Evolutionary conservation across 2,113 vertebrate genomes (phyloP).

Genomic region (sheep (Ovis aries)): ARS-UI_Ramb_v3.0 NC_056068.1:21989001-21989500

Average conservation of each 20-base stretch:
- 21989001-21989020: background rate
- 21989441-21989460: background rate
- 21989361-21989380: background rate
- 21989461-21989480: constrained; percentile 41
- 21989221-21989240: background rate
- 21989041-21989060: background rate
- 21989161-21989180: background rate
- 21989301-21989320: background rate
- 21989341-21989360: background rate
- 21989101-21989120: background rate
- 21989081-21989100: constrained; percentile 9
- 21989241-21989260: constrained; percentile 1
- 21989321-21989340: background rate
- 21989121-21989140: background rate
- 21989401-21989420: background rate
- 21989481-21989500: constrained; percentile 62
- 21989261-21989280: background rate
- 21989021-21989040: background rate
- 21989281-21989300: constrained; percentile 31
- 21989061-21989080: background rate
- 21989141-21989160: background rate
- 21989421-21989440: constrained; percentile 25
- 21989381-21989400: background rate
- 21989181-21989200: constrained; percentile 65
- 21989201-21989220: background rate